A percentile compares a stretch with the other conserved stretches of the same genome.
phyloP scores from a whole-genome alignment of 2,797 vertebrate species.

The Lophotriccus pileatus region DNA sequence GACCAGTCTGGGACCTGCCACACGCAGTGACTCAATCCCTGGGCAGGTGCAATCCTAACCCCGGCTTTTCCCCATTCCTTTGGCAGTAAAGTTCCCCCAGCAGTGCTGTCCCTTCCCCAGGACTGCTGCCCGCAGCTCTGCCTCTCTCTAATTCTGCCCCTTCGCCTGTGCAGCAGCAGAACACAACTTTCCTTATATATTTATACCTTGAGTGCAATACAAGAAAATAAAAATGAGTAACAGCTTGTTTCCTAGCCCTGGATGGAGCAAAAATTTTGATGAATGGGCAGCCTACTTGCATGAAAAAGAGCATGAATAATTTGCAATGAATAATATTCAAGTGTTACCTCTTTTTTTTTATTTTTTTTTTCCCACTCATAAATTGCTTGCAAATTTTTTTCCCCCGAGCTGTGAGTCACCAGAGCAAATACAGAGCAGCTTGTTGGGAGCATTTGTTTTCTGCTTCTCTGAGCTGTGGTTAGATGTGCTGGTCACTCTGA shows the following conservation, averaged over 20 bases:
- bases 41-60: neutral
- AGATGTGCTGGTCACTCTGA: neutral
- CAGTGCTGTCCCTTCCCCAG: neutral
- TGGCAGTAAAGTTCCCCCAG: neutral
- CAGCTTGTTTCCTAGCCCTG: constrained; percentile 44
- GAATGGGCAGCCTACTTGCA: constrained; percentile 50
- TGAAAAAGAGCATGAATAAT: constrained; percentile 61
- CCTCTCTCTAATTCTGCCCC: neutral
- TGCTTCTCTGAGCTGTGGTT: constrained; percentile 4
- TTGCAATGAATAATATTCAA: constrained; percentile 60
- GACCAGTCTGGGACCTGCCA: constrained; percentile 53
- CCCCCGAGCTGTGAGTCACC: neutral
- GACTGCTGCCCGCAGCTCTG: neutral
- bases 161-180: neutral
- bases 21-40: neutral
- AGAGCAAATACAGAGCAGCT: constrained; percentile 25
- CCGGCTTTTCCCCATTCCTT: rapidly evolving
- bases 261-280: constrained; percentile 63
- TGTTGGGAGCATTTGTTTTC: constrained; percentile 30
- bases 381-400: constrained; percentile 25
- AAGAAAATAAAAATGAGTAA: constrained; percentile 67
- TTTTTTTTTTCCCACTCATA: constrained; percentile 47
- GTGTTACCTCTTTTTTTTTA: constrained; percentile 45
- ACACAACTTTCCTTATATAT: constrained; percentile 21
- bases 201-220: constrained; percentile 28